Evolutionary conservation across 2,797 vertebrate genomes (phyloP), one percentile per base, ranked within the genome.

Genomic region (Clarias pachynema): DNA sequence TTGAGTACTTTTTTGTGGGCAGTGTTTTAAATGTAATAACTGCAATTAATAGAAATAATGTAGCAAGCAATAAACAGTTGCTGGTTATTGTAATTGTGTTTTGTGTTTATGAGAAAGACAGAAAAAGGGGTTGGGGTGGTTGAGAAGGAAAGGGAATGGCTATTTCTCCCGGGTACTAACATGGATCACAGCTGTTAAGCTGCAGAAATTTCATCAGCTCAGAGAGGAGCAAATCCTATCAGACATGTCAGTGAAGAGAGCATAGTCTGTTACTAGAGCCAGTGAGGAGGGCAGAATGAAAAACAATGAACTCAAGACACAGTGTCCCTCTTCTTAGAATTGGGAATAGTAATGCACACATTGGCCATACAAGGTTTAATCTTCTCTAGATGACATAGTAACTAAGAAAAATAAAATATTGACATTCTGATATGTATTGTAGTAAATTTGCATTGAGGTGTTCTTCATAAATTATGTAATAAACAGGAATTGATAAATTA

Each of bases 131-230:
- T 29, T 49, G 49, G 53, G 53, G 29, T 59, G 26, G 26, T 37
- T 66, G 53, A 87, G 37, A 62, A 65, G 40, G 37, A 74, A 53
- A 75, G 16, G 59, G 1, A 49, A 31, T 53, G 88, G 87, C 65
- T 92, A 91, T 93, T 90, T 87, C 91, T 91, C 91, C 87, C 87
- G 85, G 91, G 92, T 91, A 92, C 90, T 86, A 90, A 88, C 87
- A 86, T 85, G 91, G 89, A 92, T 92, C 90, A 53, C 92, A 93
- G 92, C 93, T 94, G 91, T 93, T 88, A 92, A 93, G 92, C 92
- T 89, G 91, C 90, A 84, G 85, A 93, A 93, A 95, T 95, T 94
- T 91, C 93, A 95, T 94, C 93, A 93, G 91, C 90, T 88, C 86
- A 85, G 91, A 90, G 84, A 85, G 56, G 29, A 87, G 83, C 72